These are phyloP conservation scores for Apodemus agrarius DNA, from an alignment of 2,797 vertebrate genomes.

Conservation along the genomic window DNA sequence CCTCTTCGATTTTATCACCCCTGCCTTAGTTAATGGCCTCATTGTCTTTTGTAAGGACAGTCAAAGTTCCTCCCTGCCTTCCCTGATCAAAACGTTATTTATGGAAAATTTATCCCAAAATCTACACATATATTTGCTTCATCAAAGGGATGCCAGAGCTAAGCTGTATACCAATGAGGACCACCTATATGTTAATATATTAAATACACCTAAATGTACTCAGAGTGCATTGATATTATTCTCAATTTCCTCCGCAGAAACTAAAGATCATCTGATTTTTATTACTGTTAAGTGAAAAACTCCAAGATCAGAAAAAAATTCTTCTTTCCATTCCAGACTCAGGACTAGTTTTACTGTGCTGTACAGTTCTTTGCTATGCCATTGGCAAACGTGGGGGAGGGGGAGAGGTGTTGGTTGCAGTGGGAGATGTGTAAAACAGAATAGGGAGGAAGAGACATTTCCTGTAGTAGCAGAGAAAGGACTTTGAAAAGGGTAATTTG, in stretches of 20 bases:
- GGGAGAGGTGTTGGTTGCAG: neutral
- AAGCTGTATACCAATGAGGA: neutral
- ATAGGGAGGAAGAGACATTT: neutral
- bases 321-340: neutral
- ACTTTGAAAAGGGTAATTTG: slow-evolving; percentile 47
- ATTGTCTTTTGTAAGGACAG: neutral
- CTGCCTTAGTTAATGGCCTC: neutral
- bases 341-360: neutral
- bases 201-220: neutral
- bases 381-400: neutral
- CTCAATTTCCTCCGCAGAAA: neutral
- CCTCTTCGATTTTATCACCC: neutral
- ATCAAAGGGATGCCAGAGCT: neutral
- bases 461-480: neutral
- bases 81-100: neutral
- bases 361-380: neutral
- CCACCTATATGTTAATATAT: neutral
- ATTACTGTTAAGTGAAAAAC: neutral
- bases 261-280: neutral
- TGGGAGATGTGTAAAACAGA: neutral
- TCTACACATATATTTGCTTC: neutral
- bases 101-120: slow-evolving; percentile 42
- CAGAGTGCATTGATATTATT: neutral
- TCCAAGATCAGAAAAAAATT: neutral
- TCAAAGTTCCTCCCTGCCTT: neutral